Base-by-base conservation (phyloP, 1,140 invertebrate species). In the Zaprionus vittiger region DNA sequence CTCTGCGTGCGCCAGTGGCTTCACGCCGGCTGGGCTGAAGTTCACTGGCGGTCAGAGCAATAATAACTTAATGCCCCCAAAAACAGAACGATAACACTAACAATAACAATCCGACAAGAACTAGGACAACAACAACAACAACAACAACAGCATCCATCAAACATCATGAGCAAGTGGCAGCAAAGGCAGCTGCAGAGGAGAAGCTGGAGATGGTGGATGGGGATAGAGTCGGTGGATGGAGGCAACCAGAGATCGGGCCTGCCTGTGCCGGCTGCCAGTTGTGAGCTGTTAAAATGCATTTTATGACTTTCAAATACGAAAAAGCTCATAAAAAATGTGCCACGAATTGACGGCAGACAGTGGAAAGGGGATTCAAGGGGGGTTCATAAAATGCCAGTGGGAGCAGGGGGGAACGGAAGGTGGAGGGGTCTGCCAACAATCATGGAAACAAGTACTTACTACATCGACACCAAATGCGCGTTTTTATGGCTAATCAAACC, bases 401-500 rank as follows among this genome's bases (percentile, higher is more conserved):
- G 66, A 71, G 59, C 12, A 12, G 24, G 20, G 22, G 28, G 38
- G 20, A 20, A 20, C 20, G 14, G 1, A 15, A 15, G 17, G 7
- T 5, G 26, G 1, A 4, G 14, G 4, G 15, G 28, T 15, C 12
- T 17, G 26, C 4, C 64, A 77, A 77, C 77, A 87, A 87, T 83
- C 80, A 75, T 72, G 34, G 77, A 73, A 79, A 70, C 79, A 86
- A 86, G 83, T 79, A 85, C 78, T 71, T 61, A 70, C 75, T 66
- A 79, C 81, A 61, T 68, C 78, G 65, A 81, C 78, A 71, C 65
- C 66, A 74, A 76, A 83, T 86, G 77, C 54, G 59, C 63, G 62
- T 84, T 87, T 87, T 87, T 89, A 89, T 89, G 80, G 68, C 84
- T 83, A 83, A 89, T 89, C 84, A 87, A 87, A 89, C 84, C 84